phyloP scores from a whole-genome alignment of 2,888 invertebrate species.

The Laspeyria flexula region DNA sequence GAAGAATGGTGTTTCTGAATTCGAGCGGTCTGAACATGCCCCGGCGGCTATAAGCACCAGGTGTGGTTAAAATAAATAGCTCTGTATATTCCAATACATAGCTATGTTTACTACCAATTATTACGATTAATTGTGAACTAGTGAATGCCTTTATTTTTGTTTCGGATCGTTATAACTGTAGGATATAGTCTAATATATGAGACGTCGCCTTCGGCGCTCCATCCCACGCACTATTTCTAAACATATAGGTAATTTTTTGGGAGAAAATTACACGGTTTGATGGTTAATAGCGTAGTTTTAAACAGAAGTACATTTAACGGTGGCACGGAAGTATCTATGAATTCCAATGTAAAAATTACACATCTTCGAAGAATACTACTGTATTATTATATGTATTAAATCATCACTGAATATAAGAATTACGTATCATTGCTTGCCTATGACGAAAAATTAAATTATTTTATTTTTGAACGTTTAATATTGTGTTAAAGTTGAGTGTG shows the following conservation, averaged over 20 bases:
- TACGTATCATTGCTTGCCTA: slow-evolving; percentile 1
- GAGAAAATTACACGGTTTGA: slow-evolving; percentile 53
- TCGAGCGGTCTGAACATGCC: slow-evolving; percentile 28
- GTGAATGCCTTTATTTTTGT: slow-evolving; percentile 60
- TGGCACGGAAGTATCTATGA: slow-evolving; percentile 46
- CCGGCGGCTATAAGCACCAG: slow-evolving; percentile 56
- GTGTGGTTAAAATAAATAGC: slow-evolving; percentile 71
- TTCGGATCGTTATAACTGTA: slow-evolving; percentile 57
- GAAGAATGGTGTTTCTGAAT: slow-evolving; percentile 41
- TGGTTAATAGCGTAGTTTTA: slow-evolving; percentile 56
- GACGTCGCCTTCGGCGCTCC: slow-evolving; percentile 47
- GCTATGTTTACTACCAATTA: slow-evolving; percentile 65
- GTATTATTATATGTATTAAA: slow-evolving; percentile 41
- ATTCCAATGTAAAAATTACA: slow-evolving; percentile 33
- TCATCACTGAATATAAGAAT: slow-evolving; percentile 18
- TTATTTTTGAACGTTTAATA: too few relatives aligned
- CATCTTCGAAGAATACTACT: slow-evolving; percentile 27
- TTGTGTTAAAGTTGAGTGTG: too few relatives aligned
- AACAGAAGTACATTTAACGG: slow-evolving; percentile 54
- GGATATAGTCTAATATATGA: slow-evolving; percentile 54
- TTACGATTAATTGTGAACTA: slow-evolving; percentile 70
- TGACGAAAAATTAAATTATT: too few relatives aligned
- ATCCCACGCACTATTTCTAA: slow-evolving; percentile 46
- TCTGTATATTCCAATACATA: slow-evolving; percentile 54
- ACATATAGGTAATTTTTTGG: slow-evolving; percentile 46